Evolutionary conservation across 53 echinoderm and acorn worm species (phyloP).

Genomic region (Holothuria leucospilota): DNA sequence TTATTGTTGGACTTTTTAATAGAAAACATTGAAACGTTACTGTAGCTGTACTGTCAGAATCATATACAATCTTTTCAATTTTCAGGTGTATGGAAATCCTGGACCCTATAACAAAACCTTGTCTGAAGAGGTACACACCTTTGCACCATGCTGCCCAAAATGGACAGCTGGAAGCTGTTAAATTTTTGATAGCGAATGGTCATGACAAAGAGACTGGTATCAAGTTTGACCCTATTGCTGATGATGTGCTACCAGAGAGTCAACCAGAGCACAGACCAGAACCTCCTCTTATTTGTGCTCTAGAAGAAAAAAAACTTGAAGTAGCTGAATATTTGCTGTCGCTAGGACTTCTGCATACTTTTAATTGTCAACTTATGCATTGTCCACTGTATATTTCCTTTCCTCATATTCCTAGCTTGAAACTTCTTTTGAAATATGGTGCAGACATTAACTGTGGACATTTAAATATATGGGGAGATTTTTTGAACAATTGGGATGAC

Average conservation of each 20-base stretch:
- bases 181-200: conserved; percentile 72
- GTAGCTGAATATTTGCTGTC: conserved; percentile 43
- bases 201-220: conserved; percentile 77
- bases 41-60: too few species aligned
- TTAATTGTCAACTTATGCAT: conserved; percentile 7
- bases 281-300: conserved; percentile 35
- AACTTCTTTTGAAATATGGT: conserved; percentile 51
- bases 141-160: conserved; percentile 78
- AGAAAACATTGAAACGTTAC: too few species aligned
- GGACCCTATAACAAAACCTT: conserved; percentile 44
- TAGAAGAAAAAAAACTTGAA: conserved; percentile 15
- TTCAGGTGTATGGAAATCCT: conserved; percentile 77
- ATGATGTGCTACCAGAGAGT: not conserved
- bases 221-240: conserved; percentile 34
- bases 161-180: conserved; percentile 69
- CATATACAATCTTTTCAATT: not conserved
- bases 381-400: conserved; percentile 52
- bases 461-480: conserved; percentile 28
- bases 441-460: conserved; percentile 57
- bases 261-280: conserved; percentile 1
- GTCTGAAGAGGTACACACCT: conserved; percentile 63
- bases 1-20: too few species aligned
- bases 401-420: conserved; percentile 19
- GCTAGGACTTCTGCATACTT: not conserved
- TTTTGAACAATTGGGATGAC: not conserved